These are phyloP conservation scores for Anagrus nilaparvatae DNA, from an alignment of 1,140 invertebrate species.

Conservation along the genomic window DNA sequence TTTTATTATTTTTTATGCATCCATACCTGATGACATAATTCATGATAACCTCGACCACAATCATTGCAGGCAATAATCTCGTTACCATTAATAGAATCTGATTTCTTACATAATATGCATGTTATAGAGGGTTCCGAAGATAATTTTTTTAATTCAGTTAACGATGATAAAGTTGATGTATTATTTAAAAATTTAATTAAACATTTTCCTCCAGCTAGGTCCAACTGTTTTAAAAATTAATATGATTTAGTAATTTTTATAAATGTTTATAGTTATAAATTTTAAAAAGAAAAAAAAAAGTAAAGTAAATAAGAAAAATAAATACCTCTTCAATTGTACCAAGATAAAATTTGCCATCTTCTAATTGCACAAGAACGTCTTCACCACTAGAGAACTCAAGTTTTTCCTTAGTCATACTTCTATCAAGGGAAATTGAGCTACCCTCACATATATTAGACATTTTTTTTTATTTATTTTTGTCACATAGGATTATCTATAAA, in stretches of 20 bases:
- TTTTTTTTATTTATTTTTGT: no score
- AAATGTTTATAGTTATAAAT: no score
- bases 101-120: slow-evolving; percentile 78
- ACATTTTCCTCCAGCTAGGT: slow-evolving; percentile 58
- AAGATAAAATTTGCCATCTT: slow-evolving; percentile 76
- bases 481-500: no score
- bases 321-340: slow-evolving; percentile 58
- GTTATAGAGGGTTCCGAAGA: slow-evolving; percentile 50
- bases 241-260: slow-evolving; percentile 11
- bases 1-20: background rate
- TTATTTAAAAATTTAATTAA: slow-evolving; percentile 78
- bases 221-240: no score
- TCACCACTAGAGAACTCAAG: slow-evolving; percentile 48
- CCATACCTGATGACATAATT: slow-evolving; percentile 54
- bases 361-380: slow-evolving; percentile 71
- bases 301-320: slow-evolving; percentile 24
- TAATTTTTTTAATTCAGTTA: slow-evolving; percentile 64
- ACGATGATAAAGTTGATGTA: slow-evolving; percentile 71
- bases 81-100: slow-evolving; percentile 52
- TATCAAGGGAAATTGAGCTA: slow-evolving; percentile 41
- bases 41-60: slow-evolving; percentile 76
- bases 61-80: slow-evolving; percentile 77
- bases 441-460: no score
- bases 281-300: no score
- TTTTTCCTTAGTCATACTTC: slow-evolving; percentile 42